These are phyloP conservation scores for Macroteleia sp. DNA, from an alignment of 2,888 invertebrate genomes.

Conservation along the genomic window DNA sequence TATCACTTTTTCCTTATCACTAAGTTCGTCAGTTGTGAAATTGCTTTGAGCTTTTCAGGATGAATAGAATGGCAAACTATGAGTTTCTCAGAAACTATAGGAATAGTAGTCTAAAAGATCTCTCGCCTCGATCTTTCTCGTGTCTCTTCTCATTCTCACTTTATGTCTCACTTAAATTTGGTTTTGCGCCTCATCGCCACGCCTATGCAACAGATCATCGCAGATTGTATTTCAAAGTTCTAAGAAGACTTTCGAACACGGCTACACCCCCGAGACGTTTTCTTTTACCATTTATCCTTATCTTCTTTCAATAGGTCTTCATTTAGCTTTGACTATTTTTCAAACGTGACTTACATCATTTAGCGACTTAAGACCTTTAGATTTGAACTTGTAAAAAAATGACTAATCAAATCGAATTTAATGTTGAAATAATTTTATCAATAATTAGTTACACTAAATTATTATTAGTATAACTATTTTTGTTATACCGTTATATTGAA, in stretches of 20 bases:
- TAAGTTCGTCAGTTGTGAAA: slow-evolving; percentile 61
- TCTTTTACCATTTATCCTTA: slow-evolving; percentile 53
- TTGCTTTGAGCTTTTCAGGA: slow-evolving; percentile 70
- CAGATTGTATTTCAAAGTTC: slow-evolving; percentile 70
- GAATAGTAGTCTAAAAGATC: slow-evolving; percentile 54
- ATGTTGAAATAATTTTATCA: no score
- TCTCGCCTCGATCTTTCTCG: slow-evolving; percentile 43
- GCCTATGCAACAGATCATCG: slow-evolving; percentile 66
- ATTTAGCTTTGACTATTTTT: slow-evolving; percentile 24
- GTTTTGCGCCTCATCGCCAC: slow-evolving; percentile 57
- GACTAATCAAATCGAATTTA: no score
- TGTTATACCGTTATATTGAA: no score
- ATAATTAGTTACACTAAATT: no score
- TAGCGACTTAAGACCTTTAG: slow-evolving; percentile 18
- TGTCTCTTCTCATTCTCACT: slow-evolving; percentile 67
- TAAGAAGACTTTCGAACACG: slow-evolving; percentile 63
- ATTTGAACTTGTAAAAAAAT: no score
- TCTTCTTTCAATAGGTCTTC: slow-evolving; percentile 39
- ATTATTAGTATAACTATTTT: no score
- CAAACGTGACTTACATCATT: slow-evolving; percentile 18
- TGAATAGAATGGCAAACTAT: slow-evolving; percentile 55
- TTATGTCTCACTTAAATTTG: slow-evolving; percentile 66
- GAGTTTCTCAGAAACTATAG: slow-evolving; percentile 75
- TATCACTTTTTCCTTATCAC: slow-evolving; percentile 46
- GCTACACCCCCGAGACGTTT: slow-evolving; percentile 43